Percentiles rank a stretch among this genome's conserved stretches.
Conservation (phyloP, 92 coral and sea anemone species). For the Pocillopora meandrina region DNA sequence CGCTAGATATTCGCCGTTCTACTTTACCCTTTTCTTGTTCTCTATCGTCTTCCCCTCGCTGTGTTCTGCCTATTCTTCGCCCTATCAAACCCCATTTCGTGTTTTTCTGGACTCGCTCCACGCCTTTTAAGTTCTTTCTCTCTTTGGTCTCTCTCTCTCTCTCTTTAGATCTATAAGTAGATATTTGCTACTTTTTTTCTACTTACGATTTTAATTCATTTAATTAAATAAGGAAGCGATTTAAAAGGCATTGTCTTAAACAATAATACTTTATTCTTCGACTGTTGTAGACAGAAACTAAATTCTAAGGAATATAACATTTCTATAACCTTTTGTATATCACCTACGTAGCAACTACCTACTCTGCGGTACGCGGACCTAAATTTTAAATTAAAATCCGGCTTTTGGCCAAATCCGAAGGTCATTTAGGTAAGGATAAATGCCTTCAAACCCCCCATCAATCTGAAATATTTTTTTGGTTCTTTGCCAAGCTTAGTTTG, state of each 20-base stretch:
- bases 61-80: too few relatives aligned
- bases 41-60: too few relatives aligned
- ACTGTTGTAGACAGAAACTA: background rate
- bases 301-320: conserved; percentile 1
- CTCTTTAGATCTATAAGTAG: background rate
- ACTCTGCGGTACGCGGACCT: conserved; percentile 10
- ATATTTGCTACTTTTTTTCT: background rate
- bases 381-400: conserved; percentile 3
- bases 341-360: conserved; percentile 5
- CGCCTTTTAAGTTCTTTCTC: too few relatives aligned
- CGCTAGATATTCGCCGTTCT: too few relatives aligned
- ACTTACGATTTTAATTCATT: background rate
- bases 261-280: background rate
- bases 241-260: background rate
- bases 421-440: conserved; percentile 10
- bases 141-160: too few relatives aligned
- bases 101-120: too few relatives aligned
- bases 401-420: conserved; percentile 16
- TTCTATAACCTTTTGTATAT: background rate
- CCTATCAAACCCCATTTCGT: too few relatives aligned
- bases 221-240: background rate
- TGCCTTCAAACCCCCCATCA: conserved; percentile 16
- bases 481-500: background rate
- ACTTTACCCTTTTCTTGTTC: too few relatives aligned
- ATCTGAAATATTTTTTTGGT: background rate